Evolutionary conservation across 1,140 invertebrate species (phyloP).

Genomic region (Drosophila triauraria): DNA sequence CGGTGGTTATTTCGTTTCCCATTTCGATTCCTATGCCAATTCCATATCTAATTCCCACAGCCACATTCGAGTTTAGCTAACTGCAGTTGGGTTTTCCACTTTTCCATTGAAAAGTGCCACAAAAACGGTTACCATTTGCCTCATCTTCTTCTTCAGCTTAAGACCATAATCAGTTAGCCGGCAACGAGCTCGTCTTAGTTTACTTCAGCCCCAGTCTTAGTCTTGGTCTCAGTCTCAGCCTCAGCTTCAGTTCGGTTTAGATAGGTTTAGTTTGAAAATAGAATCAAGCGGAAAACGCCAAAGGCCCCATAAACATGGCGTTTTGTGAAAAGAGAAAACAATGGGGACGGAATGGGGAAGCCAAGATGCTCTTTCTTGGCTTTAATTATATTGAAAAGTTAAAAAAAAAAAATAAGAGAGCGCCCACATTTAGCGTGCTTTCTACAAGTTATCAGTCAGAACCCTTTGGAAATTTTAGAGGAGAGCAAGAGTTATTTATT

Average conservation of each 20-base stretch:
- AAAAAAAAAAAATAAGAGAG: not conserved
- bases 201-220: slow-evolving; percentile 9
- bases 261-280: slow-evolving; percentile 62
- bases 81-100: slow-evolving; percentile 25
- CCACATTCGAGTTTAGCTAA: slow-evolving; percentile 17
- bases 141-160: slow-evolving; percentile 13
- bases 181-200: slow-evolving; percentile 12
- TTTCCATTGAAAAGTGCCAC: slow-evolving; percentile 54
- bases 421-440: too few species aligned
- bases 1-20: slow-evolving; percentile 41
- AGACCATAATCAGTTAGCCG: slow-evolving; percentile 45
- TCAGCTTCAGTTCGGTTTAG: slow-evolving; percentile 18
- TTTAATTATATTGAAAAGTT: too few species aligned
- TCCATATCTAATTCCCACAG: slow-evolving; percentile 6
- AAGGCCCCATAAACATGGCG: slow-evolving; percentile 73
- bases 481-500: not conserved
- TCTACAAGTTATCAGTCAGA: not conserved
- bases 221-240: too few species aligned
- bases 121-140: slow-evolving; percentile 23
- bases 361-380: not conserved
- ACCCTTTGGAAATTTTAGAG: not conserved
- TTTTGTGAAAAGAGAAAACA: slow-evolving; percentile 29
- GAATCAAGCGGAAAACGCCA: slow-evolving; percentile 72
- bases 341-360: rapidly evolving
- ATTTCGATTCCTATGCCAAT: slow-evolving; percentile 11